Conservation (phyloP, 2,888 invertebrate genomes). For the Nomada ferruginata region DNA sequence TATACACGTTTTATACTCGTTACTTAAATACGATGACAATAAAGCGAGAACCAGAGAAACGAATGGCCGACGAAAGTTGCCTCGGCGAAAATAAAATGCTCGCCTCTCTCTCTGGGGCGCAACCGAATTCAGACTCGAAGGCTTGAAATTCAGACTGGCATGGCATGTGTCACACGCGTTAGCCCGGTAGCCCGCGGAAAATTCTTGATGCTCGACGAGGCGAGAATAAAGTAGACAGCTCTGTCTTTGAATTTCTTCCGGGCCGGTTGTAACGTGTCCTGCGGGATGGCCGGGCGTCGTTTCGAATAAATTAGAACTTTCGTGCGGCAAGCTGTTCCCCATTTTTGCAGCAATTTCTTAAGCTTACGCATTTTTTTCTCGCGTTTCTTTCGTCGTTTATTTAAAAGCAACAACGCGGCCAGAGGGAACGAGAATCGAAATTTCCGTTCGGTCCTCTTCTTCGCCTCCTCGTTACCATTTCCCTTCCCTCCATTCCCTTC, state of each 20-base stretch:
- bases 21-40: neutral
- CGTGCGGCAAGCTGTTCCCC: neutral
- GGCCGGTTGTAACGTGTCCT: conserved; percentile 24
- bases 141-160: conserved; percentile 29
- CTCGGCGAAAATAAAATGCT: conserved; percentile 20
- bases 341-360: conserved; percentile 15
- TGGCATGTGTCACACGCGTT: conserved; percentile 47
- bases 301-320: conserved; percentile 45
- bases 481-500: neutral
- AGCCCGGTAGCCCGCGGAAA: conserved; percentile 30
- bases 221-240: conserved; percentile 14
- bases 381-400: too few relatives aligned
- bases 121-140: conserved; percentile 29
- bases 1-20: too few relatives aligned
- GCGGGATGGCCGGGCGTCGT: conserved; percentile 3
- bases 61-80: neutral
- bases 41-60: neutral
- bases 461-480: too few relatives aligned
- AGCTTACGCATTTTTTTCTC: neutral
- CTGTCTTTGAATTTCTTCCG: conserved; percentile 43
- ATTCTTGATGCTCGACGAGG: conserved; percentile 44
- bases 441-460: neutral
- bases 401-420: conserved; percentile 4
- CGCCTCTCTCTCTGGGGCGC: conserved; percentile 7
- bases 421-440: conserved; percentile 19